A percentile compares a stretch with the other conserved stretches of the same genome.
phyloP scores from a whole-genome alignment of 2,888 invertebrate genomes.

The Euzophera pinguis region DNA sequence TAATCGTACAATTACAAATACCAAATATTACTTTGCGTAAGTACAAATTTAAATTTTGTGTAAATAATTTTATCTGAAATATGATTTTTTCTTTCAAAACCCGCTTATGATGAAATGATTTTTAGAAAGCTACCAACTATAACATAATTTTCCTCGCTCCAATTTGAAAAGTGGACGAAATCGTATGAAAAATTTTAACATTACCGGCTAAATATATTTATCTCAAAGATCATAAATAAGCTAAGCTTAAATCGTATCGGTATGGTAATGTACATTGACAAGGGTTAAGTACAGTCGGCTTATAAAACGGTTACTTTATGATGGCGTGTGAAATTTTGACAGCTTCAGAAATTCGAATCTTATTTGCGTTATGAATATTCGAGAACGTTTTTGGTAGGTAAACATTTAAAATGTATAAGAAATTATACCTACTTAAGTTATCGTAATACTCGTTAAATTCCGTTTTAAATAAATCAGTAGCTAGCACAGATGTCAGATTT shows the following conservation, averaged over 20 bases:
- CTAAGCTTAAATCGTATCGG: background rate
- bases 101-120: too few species aligned
- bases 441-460: too few species aligned
- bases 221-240: constrained; percentile 4
- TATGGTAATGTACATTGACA: constrained; percentile 10
- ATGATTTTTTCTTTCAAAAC: too few species aligned
- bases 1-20: too few species aligned
- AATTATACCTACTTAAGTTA: too few species aligned
- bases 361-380: constrained; percentile 6
- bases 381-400: background rate
- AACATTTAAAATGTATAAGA: background rate
- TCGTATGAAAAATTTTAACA: background rate
- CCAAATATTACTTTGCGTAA: too few species aligned
- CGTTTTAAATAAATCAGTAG: too few species aligned
- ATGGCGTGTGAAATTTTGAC: constrained; percentile 23
- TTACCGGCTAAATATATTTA: background rate
- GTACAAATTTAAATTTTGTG: too few species aligned
- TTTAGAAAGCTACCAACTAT: too few species aligned
- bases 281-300: constrained; percentile 12
- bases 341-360: constrained; percentile 8
- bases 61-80: too few species aligned
- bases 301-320: constrained; percentile 23
- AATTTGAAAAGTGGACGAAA: background rate
- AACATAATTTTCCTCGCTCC: too few species aligned
- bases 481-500: too few species aligned